These are phyloP conservation scores for Exaiptasia diaphana DNA, from an alignment of 64 coral and sea anemone genomes.

Conservation along the genomic window DNA sequence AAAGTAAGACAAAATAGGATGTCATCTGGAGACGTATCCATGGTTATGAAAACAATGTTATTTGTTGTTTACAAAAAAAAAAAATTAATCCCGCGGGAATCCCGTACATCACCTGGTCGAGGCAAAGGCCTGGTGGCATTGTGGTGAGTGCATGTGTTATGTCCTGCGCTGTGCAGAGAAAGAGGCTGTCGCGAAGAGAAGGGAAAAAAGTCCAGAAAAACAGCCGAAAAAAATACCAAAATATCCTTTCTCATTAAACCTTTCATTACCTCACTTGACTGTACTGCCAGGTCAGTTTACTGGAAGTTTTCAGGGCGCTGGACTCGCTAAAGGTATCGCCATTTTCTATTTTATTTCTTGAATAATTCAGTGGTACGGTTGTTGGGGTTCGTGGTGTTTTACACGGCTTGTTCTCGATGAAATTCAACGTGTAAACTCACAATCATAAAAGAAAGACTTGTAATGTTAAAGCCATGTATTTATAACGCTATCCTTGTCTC, in stretches of 20 bases:
- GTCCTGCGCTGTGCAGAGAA: slow-evolving; percentile 86
- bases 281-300: not conserved
- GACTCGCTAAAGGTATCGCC: slow-evolving; percentile 73
- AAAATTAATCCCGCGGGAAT: not conserved
- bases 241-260: not conserved
- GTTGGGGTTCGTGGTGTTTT: slow-evolving; percentile 85
- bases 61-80: too few species aligned
- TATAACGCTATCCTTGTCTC: not conserved
- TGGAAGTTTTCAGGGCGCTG: slow-evolving; percentile 18
- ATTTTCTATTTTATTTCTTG: slow-evolving; percentile 97
- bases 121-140: slow-evolving; percentile 48
- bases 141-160: slow-evolving; percentile 86
- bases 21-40: too few species aligned
- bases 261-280: not conserved
- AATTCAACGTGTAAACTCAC: slow-evolving; percentile 23
- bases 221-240: slow-evolving; percentile 2
- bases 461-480: not conserved
- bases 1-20: too few species aligned
- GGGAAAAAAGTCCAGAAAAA: slow-evolving; percentile 22
- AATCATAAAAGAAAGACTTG: not conserved
- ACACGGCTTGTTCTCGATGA: slow-evolving; percentile 67
- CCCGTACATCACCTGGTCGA: slow-evolving; percentile 39
- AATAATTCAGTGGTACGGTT: slow-evolving; percentile 98
- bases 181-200: slow-evolving; percentile 39
- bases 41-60: too few species aligned